Evolutionary conservation across 2,797 vertebrate species (phyloP).

Genomic region (Danio albolineatus): DNA sequence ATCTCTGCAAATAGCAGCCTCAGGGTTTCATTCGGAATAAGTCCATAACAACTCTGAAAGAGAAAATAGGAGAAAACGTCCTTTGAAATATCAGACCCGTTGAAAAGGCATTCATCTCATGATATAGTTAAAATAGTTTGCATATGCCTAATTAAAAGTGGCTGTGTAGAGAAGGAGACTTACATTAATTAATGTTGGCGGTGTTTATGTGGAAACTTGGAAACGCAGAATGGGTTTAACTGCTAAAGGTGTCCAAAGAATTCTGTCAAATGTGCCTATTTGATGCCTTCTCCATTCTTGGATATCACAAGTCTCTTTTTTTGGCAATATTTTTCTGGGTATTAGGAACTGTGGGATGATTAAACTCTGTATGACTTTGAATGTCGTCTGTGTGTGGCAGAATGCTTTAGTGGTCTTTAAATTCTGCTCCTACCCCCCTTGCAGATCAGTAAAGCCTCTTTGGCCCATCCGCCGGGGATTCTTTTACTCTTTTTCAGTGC

Average conservation of each 20-base stretch:
- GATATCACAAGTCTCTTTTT: constrained; percentile 32
- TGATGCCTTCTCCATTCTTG: constrained; percentile 55
- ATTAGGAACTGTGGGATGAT: constrained; percentile 70
- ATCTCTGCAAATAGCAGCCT: constrained; percentile 38
- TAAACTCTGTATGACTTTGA: too few species aligned
- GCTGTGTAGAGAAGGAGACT: constrained; percentile 52
- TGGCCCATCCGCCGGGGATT: constrained; percentile 75
- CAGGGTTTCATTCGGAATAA: constrained; percentile 32
- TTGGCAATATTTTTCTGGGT: constrained; percentile 50
- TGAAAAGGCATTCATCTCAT: constrained; percentile 3
- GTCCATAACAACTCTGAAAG: constrained; percentile 12
- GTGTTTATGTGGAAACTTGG: constrained; percentile 56
- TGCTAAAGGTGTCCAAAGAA: constrained; percentile 51
- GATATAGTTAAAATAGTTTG: constrained; percentile 14
- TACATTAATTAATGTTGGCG: constrained; percentile 66
- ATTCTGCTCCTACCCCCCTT: constrained; percentile 74
- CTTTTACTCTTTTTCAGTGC: constrained; percentile 57
- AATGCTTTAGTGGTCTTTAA: constrained; percentile 69
- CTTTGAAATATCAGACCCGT: constrained; percentile 28
- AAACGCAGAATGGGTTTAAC: constrained; percentile 8
- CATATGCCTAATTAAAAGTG: constrained; percentile 50
- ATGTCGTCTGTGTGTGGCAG: constrained; percentile 69
- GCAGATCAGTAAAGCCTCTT: constrained; percentile 78
- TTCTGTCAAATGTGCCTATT: constrained; percentile 42
- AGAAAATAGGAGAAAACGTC: constrained; percentile 12